These are phyloP conservation scores for Nasonovia ribisnigri DNA, from an alignment of 2,888 invertebrate species.

Conservation along the genomic window DNA sequence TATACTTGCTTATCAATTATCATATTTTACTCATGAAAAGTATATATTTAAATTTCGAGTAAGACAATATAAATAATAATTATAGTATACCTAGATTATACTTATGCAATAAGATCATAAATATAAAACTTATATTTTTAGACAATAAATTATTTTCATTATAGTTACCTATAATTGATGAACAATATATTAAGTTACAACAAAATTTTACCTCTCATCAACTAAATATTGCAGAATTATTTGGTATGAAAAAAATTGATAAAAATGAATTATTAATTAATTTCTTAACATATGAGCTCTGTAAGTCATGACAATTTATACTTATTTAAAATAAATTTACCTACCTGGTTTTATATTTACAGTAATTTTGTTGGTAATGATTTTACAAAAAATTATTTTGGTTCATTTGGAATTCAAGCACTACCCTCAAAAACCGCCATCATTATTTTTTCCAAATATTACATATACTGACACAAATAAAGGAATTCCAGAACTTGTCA, in stretches of 20 bases:
- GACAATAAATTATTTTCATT: not conserved
- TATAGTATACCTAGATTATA: not conserved
- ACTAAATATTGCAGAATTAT: not conserved
- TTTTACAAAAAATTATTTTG: not conserved
- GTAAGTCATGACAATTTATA: not conserved
- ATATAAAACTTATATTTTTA: not conserved
- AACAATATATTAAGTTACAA: not conserved
- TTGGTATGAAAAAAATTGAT: conserved; percentile 28
- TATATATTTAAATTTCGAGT: not conserved
- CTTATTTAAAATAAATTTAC: not conserved
- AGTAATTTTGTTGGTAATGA: conserved; percentile 28
- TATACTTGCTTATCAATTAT: conserved; percentile 5
- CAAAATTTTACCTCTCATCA: not conserved
- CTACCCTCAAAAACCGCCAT: not conserved
- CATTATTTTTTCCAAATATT: conserved; percentile 10
- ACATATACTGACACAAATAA: not conserved
- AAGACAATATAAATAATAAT: not conserved
- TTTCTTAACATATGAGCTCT: conserved; percentile 7
- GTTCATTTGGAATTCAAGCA: conserved; percentile 13
- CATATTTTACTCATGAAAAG: not conserved
- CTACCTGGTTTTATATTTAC: not conserved
- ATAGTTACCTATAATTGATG: not conserved
- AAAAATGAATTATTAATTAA: not conserved
- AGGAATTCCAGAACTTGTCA: conserved; percentile 34
- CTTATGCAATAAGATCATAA: not conserved